phyloP scores from a whole-genome alignment of 1,140 invertebrate species.

The Venustaconcha ellipsiformis region DNA sequence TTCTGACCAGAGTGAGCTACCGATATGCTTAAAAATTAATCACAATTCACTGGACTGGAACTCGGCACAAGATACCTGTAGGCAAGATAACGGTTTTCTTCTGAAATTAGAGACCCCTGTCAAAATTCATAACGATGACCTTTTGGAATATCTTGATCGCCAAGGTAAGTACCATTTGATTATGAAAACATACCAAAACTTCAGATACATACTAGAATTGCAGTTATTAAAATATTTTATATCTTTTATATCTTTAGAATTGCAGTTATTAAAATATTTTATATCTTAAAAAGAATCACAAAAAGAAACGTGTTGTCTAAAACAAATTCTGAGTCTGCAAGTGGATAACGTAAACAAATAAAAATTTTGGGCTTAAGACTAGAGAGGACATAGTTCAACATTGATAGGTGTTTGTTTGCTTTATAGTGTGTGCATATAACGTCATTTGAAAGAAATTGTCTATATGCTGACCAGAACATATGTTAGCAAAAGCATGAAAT shows the following conservation, averaged over 20 bases:
- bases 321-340: not conserved
- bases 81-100: slow-evolving; percentile 24
- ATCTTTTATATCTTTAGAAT: not conserved
- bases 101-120: slow-evolving; percentile 9
- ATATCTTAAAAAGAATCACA: not conserved
- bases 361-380: no score
- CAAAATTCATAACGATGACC: not conserved
- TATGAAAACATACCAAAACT: not conserved
- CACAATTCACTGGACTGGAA: slow-evolving; percentile 12
- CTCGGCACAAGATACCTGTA: slow-evolving; percentile 11
- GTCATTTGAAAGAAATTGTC: no score
- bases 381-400: no score
- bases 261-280: not conserved
- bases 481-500: not conserved
- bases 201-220: not conserved
- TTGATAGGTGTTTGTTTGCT: no score
- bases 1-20: slow-evolving; percentile 12
- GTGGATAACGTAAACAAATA: not conserved
- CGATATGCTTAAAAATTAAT: slow-evolving; percentile 28
- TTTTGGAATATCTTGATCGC: not conserved
- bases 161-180: slow-evolving; percentile 3
- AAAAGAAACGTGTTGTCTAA: not conserved
- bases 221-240: not conserved
- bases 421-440: no score
- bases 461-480: no score